Base-by-base conservation (phyloP, 2,797 vertebrate genomes). In the Pteropus rufus region DNA sequence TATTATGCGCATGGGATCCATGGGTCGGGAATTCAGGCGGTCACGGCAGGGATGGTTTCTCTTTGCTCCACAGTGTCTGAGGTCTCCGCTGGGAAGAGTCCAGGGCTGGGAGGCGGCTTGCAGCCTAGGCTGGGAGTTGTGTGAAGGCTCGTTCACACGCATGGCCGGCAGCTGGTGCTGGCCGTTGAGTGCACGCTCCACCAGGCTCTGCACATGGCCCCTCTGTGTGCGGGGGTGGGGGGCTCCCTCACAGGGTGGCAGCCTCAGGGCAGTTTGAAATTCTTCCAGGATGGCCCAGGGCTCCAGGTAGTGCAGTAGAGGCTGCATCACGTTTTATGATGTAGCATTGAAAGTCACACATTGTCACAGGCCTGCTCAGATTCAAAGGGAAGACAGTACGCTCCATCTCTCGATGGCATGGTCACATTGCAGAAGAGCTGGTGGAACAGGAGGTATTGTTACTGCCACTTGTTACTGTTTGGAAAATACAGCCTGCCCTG, bases 61-160 rank as follows among this genome's bases (percentile, higher is more conserved):
- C 12, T 70, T 34, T 26, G 36, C 49, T 46, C 65, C 31, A 0
- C 3, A 0, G 8, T 5, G 24, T 73, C 6, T 29, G 14, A 29
- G 44, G 18, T 29, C 79, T 82, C 10, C 16, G 49, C 52, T 24
- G 24, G 56, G 69, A 34, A 44, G 16, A 8, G 36, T 39, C 44
- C 26, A 15, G 36, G 76, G 9, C 60, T 46, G 54, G 54, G 34
- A 77, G 52, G n/a, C 0, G 5, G 41, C 39, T 91, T 10, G 1
- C 36, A 18, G 62, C 56, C 26, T 31, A n/a, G 64, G 44, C 41
- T 34, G 4, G 65, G 26, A 2, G 1, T 10, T 8, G 2, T 16
- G 4, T 8, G 65, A 91, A 36, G 44, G 31, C 18, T 23, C 0
- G 0, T 34, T 79, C 26, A 0, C 2, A 0, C 12, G 2, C 19